Percentiles rank a stretch among this genome's conserved stretches.
Conservation (phyloP, 2,888 invertebrate species). For the Eilema caniola region DNA sequence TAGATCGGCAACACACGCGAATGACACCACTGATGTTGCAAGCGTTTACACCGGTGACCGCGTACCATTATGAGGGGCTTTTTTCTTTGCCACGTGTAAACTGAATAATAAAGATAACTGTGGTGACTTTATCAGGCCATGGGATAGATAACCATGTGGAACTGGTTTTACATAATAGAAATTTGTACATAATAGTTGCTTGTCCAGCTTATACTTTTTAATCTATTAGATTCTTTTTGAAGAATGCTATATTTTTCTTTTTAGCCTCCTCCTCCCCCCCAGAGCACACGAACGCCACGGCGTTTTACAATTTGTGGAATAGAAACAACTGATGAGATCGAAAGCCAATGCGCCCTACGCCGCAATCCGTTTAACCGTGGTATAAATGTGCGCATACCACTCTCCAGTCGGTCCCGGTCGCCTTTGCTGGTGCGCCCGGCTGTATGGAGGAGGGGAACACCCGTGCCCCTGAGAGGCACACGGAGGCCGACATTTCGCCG, state of each 20-base stretch:
- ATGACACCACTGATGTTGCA: constrained; percentile 3
- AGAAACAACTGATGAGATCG: background rate
- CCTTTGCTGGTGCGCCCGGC: background rate
- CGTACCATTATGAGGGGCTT: background rate
- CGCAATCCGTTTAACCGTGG: background rate
- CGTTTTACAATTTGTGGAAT: constrained; percentile 2
- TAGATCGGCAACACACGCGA: background rate
- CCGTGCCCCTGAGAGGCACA: no score
- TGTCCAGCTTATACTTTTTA: background rate
- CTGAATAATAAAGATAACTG: background rate
- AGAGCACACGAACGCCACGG: background rate
- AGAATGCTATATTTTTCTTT: background rate
- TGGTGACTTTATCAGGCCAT: background rate
- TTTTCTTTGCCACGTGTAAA: background rate
- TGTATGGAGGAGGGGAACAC: constrained; percentile 1
- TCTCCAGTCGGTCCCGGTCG: constrained; percentile 6
- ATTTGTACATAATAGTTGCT: background rate
- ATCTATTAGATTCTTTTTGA: background rate
- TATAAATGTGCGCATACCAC: background rate
- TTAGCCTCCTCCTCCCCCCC: background rate
- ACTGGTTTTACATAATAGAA: background rate
- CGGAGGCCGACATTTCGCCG: background rate
- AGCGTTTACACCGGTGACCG: background rate
- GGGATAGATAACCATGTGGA: background rate
- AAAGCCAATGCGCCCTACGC: background rate